Evolutionary conservation across 2,888 invertebrate genomes (phyloP), one percentile per base, ranked within the genome.

Genomic region (Ophion slaviceki): DNA sequence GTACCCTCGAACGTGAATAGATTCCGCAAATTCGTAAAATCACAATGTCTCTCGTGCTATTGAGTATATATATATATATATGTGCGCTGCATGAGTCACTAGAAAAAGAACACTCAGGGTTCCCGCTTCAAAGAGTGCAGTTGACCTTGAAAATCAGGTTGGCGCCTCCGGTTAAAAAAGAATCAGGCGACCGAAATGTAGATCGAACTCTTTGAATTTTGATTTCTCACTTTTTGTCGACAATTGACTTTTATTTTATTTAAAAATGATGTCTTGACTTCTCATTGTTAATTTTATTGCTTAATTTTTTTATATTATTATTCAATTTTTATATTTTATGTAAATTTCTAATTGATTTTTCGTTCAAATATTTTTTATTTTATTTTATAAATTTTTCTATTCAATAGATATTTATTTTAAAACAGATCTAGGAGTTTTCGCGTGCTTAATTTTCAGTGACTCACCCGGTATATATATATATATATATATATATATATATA

Each of bases 1-100:
- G 40, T 32, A 62, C 36, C 32, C 40, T 45, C 17, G 57, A 77
- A 78, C 70, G 78, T 78, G 78, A 70, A 17, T 40, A 10, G 59
- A 67, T 47, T 61, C 17, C 47, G n/a, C 6, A 70, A 78, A 70
- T 17, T 62, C 17, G 17, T 45, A 40, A 36, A 40, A 61, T 36
- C 53, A 71, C 17, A 14, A 47, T 28, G n/a, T 17, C 57, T 32
- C 70, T 8, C 32, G 71, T 57, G 45, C 68, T 24, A 17, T 53
- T 53, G 53, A 53, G 7, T 36, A 36, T 36, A 36, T 36, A 36
- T 36, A 36, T 36, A 36, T 36, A 36, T 36, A 36, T 36, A 36
- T 36, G 36, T 53, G 14, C 14, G 53, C 14, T 14, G 53, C 3
- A 5, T 53, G 53, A 53, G 53, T 53, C 53, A 53, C 53, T 53